A percentile compares a stretch with the other conserved stretches of the same genome.
These are phyloP conservation scores for Agrotis ipsilon DNA, from an alignment of 2,888 invertebrate genomes.

Conservation along the genomic window DNA sequence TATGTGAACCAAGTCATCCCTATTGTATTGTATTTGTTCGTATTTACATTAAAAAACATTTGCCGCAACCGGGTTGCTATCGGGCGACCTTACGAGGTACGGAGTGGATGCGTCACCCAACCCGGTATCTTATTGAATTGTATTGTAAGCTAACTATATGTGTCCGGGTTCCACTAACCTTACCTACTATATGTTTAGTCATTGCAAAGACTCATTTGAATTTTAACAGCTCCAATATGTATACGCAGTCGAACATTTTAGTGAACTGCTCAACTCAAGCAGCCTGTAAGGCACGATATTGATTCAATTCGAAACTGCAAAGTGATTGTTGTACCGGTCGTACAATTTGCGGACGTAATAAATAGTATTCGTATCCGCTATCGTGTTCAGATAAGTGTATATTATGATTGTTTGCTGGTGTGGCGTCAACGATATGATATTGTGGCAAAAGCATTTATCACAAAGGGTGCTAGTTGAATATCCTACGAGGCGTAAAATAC, in stretches of 20 bases:
- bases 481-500: slow-evolving; percentile 10
- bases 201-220: slow-evolving; percentile 70
- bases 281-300: slow-evolving; percentile 21
- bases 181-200: slow-evolving; percentile 75
- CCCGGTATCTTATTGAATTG: slow-evolving; percentile 72
- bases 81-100: slow-evolving; percentile 69
- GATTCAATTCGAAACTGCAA: slow-evolving; percentile 44
- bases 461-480: slow-evolving; percentile 14
- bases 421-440: slow-evolving; percentile 34
- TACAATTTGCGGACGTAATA: slow-evolving; percentile 48
- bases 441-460: slow-evolving; percentile 27
- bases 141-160: slow-evolving; percentile 73
- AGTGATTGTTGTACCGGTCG: slow-evolving; percentile 48
- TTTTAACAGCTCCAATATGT: slow-evolving; percentile 47
- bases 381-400: slow-evolving; percentile 53
- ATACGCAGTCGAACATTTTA: slow-evolving; percentile 12
- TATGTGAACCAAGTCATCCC: slow-evolving; percentile 34
- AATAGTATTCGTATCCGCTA: slow-evolving; percentile 49
- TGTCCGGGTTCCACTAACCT: slow-evolving; percentile 79
- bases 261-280: slow-evolving; percentile 12
- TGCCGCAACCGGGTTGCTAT: slow-evolving; percentile 80
- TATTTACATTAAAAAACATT: slow-evolving; percentile 67
- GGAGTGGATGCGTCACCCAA: slow-evolving; percentile 75
- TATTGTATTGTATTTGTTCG: slow-evolving; percentile 26
- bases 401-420: slow-evolving; percentile 29